Evolutionary conservation across 2,797 vertebrate species (phyloP).

Genomic region (Serranus cabrilla): DNA sequence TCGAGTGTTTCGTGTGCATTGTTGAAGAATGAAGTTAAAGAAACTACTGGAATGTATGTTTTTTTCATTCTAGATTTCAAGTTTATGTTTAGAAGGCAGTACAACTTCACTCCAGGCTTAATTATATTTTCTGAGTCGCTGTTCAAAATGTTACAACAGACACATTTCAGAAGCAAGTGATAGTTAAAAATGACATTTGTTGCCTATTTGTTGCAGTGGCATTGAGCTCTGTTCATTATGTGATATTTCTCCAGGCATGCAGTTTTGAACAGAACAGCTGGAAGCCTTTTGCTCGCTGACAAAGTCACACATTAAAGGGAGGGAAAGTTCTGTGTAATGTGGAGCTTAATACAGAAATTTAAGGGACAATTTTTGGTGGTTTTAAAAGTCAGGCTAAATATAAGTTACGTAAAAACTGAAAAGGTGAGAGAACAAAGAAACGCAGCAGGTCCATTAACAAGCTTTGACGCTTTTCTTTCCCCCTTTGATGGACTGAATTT

Average conservation of each 20-base stretch:
- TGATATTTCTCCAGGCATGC: neutral
- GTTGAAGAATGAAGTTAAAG: neutral
- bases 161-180: slow-evolving; percentile 1
- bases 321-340: neutral
- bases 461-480: neutral
- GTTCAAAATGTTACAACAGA: neutral
- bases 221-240: neutral
- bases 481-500: neutral
- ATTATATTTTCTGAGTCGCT: neutral
- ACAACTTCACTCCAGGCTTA: neutral
- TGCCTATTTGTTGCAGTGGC: neutral
- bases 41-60: no score
- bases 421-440: neutral
- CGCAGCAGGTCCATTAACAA: neutral
- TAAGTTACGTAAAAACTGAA: no score
- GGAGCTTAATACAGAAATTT: neutral
- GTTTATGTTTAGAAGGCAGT: neutral
- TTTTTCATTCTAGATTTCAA: neutral
- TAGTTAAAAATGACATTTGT: neutral
- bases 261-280: neutral
- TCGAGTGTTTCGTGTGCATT: no score
- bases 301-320: neutral
- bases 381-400: no score
- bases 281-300: neutral
- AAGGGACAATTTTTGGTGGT: no score